Evolutionary conservation across 2,888 invertebrate genomes (phyloP), one percentile per base, ranked within the genome.

Genomic region (Litoditis marina): DNA sequence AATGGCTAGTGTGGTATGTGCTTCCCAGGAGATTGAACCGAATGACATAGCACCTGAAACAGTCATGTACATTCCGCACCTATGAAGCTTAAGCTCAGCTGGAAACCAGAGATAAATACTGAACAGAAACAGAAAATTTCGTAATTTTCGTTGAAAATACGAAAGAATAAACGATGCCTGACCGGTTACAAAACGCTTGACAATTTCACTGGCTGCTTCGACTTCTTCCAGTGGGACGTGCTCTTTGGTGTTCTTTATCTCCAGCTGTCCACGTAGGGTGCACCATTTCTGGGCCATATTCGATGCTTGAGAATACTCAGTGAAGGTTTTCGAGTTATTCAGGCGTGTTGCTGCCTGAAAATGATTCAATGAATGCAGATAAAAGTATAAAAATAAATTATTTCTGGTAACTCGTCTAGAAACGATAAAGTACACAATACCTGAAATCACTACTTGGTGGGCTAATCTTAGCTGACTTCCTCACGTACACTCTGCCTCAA

Each of bases 1-100:
- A 58, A 93, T 87, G 0, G 98, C 96, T 32, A 98, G 87, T 0
- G 95, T 91, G 30, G 91, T 88, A 86, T 98, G 98, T 1, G 98
- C 92, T 85, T 98, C 98, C 80, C 92, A 86, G 0, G 94, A 95
- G 78, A 98, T 96, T 65, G 94, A 94, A 1, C 94, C 94, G 85
- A 94, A 94, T 77, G 92, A 92, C 94, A 94, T 94, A 1, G 94
- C 94, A 71, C 93, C 92, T 71, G 39, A 57, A 74, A 46, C 27
- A 16, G 39, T 32, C 31, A 32, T n/a, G 13, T 46, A 47, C n/a
- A 63, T 30, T 44, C 25, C n/a, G n/a, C n/a, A n/a, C n/a, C n/a
- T n/a, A n/a, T n/a, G n/a, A n/a, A n/a, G n/a, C n/a, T n/a, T n/a
- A n/a, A n/a, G n/a, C n/a, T n/a, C n/a, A n/a, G n/a, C n/a, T n/a